These are phyloP conservation scores for Gulo gulo DNA, from an alignment of 2,113 vertebrate species.

Conservation along the genomic window DNA sequence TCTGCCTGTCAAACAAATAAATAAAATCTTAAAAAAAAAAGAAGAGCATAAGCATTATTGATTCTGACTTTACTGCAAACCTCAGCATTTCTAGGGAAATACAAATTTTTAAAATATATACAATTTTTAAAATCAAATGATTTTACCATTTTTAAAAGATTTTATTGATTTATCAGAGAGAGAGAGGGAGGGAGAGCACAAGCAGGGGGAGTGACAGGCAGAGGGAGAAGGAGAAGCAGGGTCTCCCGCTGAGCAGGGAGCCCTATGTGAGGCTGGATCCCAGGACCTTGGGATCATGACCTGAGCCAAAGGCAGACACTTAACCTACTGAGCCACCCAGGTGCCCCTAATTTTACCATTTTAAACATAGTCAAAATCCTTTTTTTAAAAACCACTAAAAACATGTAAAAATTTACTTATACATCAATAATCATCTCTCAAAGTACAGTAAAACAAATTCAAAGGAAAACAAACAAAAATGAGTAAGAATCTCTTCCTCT, in stretches of 20 bases:
- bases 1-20: too few relatives aligned
- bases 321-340: not conserved
- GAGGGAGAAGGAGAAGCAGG: not conserved
- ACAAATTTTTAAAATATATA: not conserved
- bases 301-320: not conserved
- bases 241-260: not conserved
- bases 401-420: not conserved
- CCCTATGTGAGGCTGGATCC: not conserved
- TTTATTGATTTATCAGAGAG: not conserved
- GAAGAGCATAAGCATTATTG: not conserved
- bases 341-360: not conserved
- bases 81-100: not conserved
- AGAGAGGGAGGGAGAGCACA: not conserved
- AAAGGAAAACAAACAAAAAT: not conserved
- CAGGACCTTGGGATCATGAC: not conserved
- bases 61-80: not conserved
- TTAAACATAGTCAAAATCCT: not conserved
- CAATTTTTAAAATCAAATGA: not conserved
- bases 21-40: not conserved
- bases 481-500: not conserved
- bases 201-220: not conserved
- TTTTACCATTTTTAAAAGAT: not conserved
- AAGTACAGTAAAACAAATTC: not conserved
- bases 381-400: not conserved
- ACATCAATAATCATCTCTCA: not conserved